Percentiles rank a stretch among this genome's conserved stretches.
Evolutionary conservation across 2,888 invertebrate genomes (phyloP).

Genomic region (Teinopalpus imperialis): DNA sequence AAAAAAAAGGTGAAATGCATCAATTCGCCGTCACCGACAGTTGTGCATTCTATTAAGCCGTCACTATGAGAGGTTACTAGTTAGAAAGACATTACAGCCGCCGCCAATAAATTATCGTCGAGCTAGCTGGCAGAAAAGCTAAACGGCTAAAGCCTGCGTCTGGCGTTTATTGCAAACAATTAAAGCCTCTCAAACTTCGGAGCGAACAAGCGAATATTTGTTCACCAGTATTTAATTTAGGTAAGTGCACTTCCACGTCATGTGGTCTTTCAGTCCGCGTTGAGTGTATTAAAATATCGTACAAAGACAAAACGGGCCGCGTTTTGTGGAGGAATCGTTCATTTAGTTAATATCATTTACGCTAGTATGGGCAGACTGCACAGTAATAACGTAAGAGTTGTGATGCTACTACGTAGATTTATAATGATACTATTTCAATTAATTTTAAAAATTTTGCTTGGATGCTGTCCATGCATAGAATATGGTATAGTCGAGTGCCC

Average conservation of each 20-base stretch:
- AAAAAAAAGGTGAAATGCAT: too few relatives aligned
- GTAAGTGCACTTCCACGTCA: constrained; percentile 25
- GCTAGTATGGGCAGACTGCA: neutral
- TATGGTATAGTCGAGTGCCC: too few relatives aligned
- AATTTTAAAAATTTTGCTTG: too few relatives aligned
- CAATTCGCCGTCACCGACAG: too few relatives aligned
- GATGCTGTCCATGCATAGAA: too few relatives aligned
- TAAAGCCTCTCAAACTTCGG: constrained; percentile 24
- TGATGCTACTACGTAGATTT: neutral
- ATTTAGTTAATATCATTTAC: constrained; percentile 15
- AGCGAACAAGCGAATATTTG: constrained; percentile 14
- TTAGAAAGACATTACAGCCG: constrained; percentile 7
- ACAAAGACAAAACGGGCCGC: constrained; percentile 9
- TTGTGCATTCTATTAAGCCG: constrained; percentile 4
- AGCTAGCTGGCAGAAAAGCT: constrained; percentile 4
- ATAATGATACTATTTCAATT: too few relatives aligned
- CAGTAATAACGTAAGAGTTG: neutral
- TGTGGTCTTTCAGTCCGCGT: constrained; percentile 3
- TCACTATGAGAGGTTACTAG: constrained; percentile 7
- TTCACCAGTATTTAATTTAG: constrained; percentile 29
- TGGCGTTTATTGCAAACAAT: constrained; percentile 31
- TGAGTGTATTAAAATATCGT: constrained; percentile 19
- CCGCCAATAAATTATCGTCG: neutral
- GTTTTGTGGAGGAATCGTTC: constrained; percentile 12
- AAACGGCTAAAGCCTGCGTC: constrained; percentile 6